These are phyloP conservation scores for Bellardia pandia DNA, from an alignment of 2,888 invertebrate genomes.

Conservation along the genomic window DNA sequence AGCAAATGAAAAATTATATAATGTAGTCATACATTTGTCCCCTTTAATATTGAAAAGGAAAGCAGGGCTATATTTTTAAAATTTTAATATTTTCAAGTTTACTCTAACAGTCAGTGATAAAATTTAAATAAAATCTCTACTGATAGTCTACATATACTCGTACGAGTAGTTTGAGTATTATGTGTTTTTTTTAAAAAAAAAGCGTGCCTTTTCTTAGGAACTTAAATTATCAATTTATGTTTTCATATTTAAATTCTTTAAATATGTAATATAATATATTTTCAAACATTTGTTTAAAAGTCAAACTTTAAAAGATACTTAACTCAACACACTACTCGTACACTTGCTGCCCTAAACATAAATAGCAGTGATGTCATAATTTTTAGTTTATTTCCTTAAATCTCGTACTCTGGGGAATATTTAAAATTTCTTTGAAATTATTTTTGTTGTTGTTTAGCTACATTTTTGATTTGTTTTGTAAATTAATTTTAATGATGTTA, in stretches of 20 bases:
- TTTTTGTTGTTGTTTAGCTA: neutral
- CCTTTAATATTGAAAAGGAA: neutral
- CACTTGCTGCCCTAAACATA: neutral
- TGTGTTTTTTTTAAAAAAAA: neutral
- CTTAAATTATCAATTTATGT: neutral
- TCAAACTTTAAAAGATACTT: conserved; percentile 3
- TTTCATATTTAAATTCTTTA: neutral
- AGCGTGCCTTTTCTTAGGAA: conserved; percentile 40
- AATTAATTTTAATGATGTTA: conserved; percentile 69
- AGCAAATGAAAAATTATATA: conserved; percentile 17
- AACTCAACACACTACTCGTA: neutral
- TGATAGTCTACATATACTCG: neutral
- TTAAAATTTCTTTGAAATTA: neutral
- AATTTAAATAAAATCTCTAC: neutral
- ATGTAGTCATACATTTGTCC: too few species aligned
- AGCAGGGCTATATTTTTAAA: conserved; percentile 1
- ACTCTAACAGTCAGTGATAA: conserved; percentile 31
- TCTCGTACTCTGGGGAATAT: conserved; percentile 41
- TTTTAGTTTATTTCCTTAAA: neutral
- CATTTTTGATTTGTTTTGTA: conserved; percentile 49
- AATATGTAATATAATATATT: conserved; percentile 40
- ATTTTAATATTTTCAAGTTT: conserved; percentile 61
- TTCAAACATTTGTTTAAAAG: conserved; percentile 6
- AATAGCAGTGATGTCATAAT: conserved; percentile 58
- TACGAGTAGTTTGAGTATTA: neutral